Evolutionary conservation across 2,888 invertebrate genomes (phyloP).

Genomic region (Auanema freiburgensis): DNA sequence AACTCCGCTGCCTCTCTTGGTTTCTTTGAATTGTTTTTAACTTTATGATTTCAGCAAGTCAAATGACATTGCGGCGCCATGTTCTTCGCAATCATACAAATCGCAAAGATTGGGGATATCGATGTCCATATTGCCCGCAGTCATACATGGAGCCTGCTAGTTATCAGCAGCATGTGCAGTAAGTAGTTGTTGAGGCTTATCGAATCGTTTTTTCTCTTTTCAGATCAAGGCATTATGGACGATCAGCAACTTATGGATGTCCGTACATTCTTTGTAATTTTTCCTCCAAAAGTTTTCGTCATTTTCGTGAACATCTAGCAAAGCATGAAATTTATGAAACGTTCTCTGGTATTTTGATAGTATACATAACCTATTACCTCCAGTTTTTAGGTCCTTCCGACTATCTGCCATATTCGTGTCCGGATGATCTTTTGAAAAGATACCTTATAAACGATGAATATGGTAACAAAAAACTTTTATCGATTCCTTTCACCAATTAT

Average conservation of each 20-base stretch:
- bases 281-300: constrained; percentile 53
- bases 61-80: constrained; percentile 63
- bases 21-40: not conserved
- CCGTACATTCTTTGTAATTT: constrained; percentile 51
- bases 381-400: constrained; percentile 9
- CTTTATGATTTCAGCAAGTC: constrained; percentile 52
- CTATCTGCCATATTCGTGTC: constrained; percentile 4
- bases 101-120: constrained; percentile 59
- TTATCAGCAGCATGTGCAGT: constrained; percentile 62
- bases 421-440: constrained; percentile 11
- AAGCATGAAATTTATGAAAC: constrained; percentile 45
- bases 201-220: constrained; percentile 9
- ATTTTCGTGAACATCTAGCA: constrained; percentile 54
- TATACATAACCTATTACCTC: not conserved
- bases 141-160: constrained; percentile 62
- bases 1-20: not conserved
- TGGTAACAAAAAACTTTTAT: constrained; percentile 21
- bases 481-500: not conserved
- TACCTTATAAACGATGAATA: constrained; percentile 46
- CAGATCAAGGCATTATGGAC: constrained; percentile 53
- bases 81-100: constrained; percentile 59
- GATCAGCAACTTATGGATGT: constrained; percentile 62
- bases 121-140: constrained; percentile 60
- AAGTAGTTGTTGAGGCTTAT: constrained; percentile 14
- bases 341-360: constrained; percentile 5